phyloP scores from a whole-genome alignment of 2,797 vertebrate genomes.

The Schizopygopsis pylzovi region DNA sequence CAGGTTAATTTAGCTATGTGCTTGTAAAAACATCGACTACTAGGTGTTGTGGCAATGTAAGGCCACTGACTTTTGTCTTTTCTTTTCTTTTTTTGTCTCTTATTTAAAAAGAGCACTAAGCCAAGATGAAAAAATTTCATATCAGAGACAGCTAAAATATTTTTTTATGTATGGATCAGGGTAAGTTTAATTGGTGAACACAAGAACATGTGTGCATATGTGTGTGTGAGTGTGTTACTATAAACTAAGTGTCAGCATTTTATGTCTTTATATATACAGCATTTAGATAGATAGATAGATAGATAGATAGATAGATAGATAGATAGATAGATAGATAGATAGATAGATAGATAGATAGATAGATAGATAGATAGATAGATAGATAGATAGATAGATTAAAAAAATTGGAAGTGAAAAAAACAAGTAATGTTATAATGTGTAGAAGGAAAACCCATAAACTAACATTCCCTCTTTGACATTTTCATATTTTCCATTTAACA shows the following conservation, averaged over 20 bases:
- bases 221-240: background rate
- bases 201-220: background rate
- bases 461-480: background rate
- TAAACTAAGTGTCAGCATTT: background rate
- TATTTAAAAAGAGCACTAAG: slow-evolving; percentile 69
- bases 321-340: background rate
- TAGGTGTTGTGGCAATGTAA: slow-evolving; percentile 84
- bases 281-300: background rate
- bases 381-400: no score
- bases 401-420: no score
- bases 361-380: background rate
- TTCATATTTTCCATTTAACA: no score
- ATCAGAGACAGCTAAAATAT: slow-evolving; percentile 77
- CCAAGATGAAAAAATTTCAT: slow-evolving; percentile 71
- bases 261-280: background rate
- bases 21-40: slow-evolving; percentile 87
- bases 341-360: background rate
- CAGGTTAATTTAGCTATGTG: slow-evolving; percentile 88
- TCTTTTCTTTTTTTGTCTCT: slow-evolving; percentile 63
- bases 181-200: slow-evolving; percentile 26
- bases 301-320: background rate
- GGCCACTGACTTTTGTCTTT: slow-evolving; percentile 71
- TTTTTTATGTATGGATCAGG: slow-evolving; percentile 55
- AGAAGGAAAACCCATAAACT: background rate
- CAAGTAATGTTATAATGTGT: no score